A percentile compares a stretch with the other conserved stretches of the same genome.
Evolutionary conservation across 1,140 invertebrate species (phyloP).

Genomic region (Euschistus heros): DNA sequence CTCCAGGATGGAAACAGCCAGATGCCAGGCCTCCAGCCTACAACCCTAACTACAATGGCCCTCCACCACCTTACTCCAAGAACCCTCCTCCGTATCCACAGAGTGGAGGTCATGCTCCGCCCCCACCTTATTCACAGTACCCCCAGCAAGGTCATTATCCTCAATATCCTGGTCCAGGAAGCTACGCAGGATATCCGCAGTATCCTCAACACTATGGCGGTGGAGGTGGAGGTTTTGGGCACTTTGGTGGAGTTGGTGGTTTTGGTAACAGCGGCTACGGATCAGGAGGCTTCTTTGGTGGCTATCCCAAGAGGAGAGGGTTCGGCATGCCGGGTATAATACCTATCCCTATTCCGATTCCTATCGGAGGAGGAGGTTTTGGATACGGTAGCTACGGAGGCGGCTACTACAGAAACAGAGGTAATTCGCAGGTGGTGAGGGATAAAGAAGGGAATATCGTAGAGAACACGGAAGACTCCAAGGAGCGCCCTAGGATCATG

Average conservation of each 20-base stretch:
- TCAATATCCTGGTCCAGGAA: not conserved
- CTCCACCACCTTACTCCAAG: not conserved
- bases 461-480: not conserved
- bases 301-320: not conserved
- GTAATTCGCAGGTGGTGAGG: not conserved
- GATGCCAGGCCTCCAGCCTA: not conserved
- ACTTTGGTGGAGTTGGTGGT: not conserved
- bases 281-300: not conserved
- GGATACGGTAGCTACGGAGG: not conserved
- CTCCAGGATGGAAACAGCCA: not conserved
- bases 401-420: not conserved
- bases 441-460: not conserved
- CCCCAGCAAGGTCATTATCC: not conserved
- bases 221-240: not conserved
- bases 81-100: not conserved
- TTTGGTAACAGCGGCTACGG: not conserved
- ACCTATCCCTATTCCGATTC: not conserved
- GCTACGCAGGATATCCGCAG: not conserved
- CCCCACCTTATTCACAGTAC: not conserved
- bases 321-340: not conserved
- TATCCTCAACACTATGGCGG: not conserved
- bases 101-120: not conserved
- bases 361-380: not conserved
- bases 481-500: not conserved
- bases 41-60: not conserved